Conservation (phyloP, 2,888 invertebrate genomes). For the Rotaria magnacalcarata region DNA sequence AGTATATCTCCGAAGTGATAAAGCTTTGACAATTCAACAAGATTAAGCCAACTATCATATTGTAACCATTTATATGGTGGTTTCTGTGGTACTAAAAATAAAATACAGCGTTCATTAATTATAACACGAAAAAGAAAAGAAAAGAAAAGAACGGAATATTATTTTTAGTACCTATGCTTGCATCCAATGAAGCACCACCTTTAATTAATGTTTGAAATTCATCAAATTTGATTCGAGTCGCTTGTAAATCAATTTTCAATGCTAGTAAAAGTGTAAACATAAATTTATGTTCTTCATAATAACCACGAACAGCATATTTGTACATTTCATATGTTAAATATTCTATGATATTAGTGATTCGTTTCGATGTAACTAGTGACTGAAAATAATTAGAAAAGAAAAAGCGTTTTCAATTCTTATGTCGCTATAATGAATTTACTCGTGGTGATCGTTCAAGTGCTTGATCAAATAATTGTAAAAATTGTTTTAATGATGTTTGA, state of each 20-base stretch:
- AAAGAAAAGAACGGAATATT: neutral
- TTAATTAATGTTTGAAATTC: conserved; percentile 48
- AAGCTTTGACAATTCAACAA: conserved; percentile 58
- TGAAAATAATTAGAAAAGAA: neutral
- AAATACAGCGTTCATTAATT: neutral
- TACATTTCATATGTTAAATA: conserved; percentile 60
- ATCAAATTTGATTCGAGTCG: conserved; percentile 43
- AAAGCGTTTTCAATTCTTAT: no score
- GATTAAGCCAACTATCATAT: conserved; percentile 59
- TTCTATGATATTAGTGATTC: conserved; percentile 59
- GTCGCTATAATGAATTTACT: neutral
- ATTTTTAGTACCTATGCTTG: conserved; percentile 50
- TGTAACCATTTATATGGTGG: conserved; percentile 57
- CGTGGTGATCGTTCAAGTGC: conserved; percentile 54
- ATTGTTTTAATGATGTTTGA: conserved; percentile 59
- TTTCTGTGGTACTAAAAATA: conserved; percentile 55
- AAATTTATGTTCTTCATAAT: conserved; percentile 59
- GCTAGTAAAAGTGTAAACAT: conserved; percentile 59
- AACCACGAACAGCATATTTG: conserved; percentile 57
- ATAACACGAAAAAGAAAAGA: neutral
- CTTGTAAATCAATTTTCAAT: conserved; percentile 58
- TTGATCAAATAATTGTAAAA: conserved; percentile 57
- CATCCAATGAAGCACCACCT: conserved; percentile 59
- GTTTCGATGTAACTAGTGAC: conserved; percentile 50
- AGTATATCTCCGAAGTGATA: conserved; percentile 59